Conservation (phyloP, 2,888 invertebrate species). For the Clusia tigrina region DNA sequence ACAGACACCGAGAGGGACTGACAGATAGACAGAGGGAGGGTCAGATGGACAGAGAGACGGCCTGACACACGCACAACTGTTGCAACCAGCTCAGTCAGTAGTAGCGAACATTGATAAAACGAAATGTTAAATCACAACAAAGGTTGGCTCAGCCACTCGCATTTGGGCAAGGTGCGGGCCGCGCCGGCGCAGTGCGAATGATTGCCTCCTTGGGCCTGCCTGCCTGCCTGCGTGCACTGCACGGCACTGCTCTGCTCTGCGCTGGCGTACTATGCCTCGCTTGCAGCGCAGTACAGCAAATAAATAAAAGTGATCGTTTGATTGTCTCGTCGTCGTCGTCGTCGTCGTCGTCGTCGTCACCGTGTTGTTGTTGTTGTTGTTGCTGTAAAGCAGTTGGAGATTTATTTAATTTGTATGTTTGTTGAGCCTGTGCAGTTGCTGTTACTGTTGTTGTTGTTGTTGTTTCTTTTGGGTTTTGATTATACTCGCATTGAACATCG, state of each 20-base stretch:
- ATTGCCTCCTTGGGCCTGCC: too few species aligned
- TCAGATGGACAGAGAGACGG: conserved; percentile 9
- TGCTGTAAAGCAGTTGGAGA: conserved; percentile 26
- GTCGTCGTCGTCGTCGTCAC: conserved; percentile 21
- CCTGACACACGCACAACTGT: neutral
- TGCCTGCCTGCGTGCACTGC: too few species aligned
- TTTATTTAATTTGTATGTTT: neutral
- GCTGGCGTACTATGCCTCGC: too few species aligned
- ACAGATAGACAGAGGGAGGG: conserved; percentile 8
- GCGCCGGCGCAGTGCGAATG: too few species aligned
- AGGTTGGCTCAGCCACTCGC: conserved; percentile 22
- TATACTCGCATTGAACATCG: too few species aligned
- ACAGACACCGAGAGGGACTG: conserved; percentile 17
- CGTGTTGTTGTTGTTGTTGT: conserved; percentile 29
- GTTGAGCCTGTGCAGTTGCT: neutral
- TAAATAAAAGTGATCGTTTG: too few species aligned
- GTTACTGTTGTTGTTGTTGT: conserved; percentile 7
- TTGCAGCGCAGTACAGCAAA: too few species aligned
- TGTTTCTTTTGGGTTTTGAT: conserved; percentile 7
- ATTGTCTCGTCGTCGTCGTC: conserved; percentile 20
- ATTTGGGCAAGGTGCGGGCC: conserved; percentile 16
- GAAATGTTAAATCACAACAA: conserved; percentile 44
- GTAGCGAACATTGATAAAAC: conserved; percentile 37
- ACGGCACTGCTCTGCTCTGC: too few species aligned
- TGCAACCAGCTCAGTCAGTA: conserved; percentile 17